These are phyloP conservation scores for Sitophilus oryzae DNA, from an alignment of 1,140 invertebrate genomes.

Conservation along the genomic window DNA sequence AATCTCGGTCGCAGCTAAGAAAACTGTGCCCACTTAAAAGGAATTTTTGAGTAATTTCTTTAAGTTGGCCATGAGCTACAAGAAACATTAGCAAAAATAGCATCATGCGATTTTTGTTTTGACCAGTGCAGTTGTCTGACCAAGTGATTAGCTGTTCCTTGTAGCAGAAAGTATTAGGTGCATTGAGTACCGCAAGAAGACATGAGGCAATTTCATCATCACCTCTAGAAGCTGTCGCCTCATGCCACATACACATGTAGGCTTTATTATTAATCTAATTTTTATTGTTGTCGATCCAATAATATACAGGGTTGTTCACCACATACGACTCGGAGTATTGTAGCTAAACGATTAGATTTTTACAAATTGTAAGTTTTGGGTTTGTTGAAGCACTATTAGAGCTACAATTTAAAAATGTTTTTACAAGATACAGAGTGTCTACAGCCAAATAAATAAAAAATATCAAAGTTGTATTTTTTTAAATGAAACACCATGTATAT, in stretches of 20 bases:
- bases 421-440: no score
- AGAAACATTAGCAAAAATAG: constrained; percentile 10
- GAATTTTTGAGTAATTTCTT: constrained; percentile 4
- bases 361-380: no score
- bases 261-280: constrained; percentile 11
- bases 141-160: not conserved
- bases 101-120: constrained; percentile 5
- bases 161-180: not conserved
- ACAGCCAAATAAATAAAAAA: constrained; percentile 14
- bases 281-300: no score
- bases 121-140: constrained; percentile 4
- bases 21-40: constrained; percentile 8
- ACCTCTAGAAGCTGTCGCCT: constrained; percentile 10
- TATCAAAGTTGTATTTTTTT: no score
- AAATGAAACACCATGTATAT: no score
- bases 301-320: no score
- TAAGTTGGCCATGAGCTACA: not conserved
- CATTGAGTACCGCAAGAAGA: not conserved
- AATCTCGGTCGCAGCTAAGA: constrained; percentile 1
- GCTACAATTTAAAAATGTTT: no score
- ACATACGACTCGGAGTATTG: no score
- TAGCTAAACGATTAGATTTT: no score
- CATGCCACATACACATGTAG: constrained; percentile 21
- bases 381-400: no score
- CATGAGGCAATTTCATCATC: constrained; percentile 17